Percentiles rank a stretch among this genome's conserved stretches.
These are phyloP conservation scores for Phaetusa simplex DNA, from an alignment of 2,113 vertebrate species.

Conservation along the genomic window DNA sequence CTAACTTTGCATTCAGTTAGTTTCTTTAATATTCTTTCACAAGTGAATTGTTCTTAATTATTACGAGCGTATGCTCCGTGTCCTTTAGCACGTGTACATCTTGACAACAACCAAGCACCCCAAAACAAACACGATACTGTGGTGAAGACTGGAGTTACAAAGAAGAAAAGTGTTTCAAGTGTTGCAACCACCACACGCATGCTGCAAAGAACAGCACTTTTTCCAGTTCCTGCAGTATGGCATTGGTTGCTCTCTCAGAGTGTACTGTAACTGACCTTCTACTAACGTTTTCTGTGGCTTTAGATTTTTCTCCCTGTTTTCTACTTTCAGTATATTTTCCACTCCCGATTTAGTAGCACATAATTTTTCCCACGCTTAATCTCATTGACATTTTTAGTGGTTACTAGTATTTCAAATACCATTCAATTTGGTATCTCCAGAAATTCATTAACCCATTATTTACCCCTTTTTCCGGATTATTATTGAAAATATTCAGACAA, in stretches of 20 bases:
- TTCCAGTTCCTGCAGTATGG: background rate
- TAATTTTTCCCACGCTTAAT: background rate
- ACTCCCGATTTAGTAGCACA: background rate
- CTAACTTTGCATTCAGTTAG: background rate
- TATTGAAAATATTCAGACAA: background rate
- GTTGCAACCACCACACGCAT: background rate
- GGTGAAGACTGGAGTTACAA: background rate
- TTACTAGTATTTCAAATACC: background rate
- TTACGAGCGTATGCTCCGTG: fast-evolving
- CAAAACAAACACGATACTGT: background rate
- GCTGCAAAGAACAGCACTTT: background rate
- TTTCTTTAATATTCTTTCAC: background rate
- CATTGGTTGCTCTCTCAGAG: background rate
- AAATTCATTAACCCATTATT: background rate
- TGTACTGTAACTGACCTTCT: background rate
- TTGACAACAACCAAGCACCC: background rate
- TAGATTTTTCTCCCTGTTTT: background rate
- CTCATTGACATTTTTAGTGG: background rate
- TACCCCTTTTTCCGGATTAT: background rate
- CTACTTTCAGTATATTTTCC: background rate
- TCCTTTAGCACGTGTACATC: background rate
- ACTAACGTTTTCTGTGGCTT: background rate
- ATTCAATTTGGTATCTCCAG: background rate
- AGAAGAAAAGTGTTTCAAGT: background rate
- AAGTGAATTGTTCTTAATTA: background rate